These are phyloP conservation scores for Labeo catla DNA, from an alignment of 2,113 vertebrate species.

Conservation along the genomic window DNA sequence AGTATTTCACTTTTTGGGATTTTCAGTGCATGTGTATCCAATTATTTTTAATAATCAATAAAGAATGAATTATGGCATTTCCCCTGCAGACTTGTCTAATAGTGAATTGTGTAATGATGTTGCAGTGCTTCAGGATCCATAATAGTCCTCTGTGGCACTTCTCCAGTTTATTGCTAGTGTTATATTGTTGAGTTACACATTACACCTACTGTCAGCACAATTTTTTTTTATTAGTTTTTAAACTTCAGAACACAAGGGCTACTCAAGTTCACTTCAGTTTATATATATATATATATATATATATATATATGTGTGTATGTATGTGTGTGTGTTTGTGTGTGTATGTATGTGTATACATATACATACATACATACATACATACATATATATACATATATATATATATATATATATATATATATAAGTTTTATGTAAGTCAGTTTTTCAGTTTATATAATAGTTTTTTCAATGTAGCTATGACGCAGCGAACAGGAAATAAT, in stretches of 20 bases:
- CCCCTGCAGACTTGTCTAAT: neutral
- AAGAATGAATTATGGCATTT: slow-evolving; percentile 75
- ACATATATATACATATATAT: too few relatives aligned
- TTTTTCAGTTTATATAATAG: too few relatives aligned
- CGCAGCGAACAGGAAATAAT: too few relatives aligned
- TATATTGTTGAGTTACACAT: neutral
- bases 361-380: too few relatives aligned
- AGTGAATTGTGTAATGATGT: slow-evolving; percentile 6
- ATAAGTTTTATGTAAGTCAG: too few relatives aligned
- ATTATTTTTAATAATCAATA: slow-evolving; percentile 83
- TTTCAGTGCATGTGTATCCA: slow-evolving; percentile 85
- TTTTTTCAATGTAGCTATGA: too few relatives aligned
- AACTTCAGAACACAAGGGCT: neutral
- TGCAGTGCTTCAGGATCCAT: neutral
- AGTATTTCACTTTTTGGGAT: slow-evolving; percentile 78
- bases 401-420: too few relatives aligned
- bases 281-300: too few relatives aligned
- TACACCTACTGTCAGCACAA: neutral
- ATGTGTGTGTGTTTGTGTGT: too few relatives aligned
- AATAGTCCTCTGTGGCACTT: neutral
- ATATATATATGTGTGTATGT: too few relatives aligned
- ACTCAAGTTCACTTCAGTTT: neutral
- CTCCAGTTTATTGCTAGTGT: neutral
- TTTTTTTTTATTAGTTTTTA: slow-evolving; percentile 8
- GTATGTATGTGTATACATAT: too few relatives aligned